Conservation (phyloP, 2,113 vertebrate genomes). For the Fulmarus glacialis region DNA sequence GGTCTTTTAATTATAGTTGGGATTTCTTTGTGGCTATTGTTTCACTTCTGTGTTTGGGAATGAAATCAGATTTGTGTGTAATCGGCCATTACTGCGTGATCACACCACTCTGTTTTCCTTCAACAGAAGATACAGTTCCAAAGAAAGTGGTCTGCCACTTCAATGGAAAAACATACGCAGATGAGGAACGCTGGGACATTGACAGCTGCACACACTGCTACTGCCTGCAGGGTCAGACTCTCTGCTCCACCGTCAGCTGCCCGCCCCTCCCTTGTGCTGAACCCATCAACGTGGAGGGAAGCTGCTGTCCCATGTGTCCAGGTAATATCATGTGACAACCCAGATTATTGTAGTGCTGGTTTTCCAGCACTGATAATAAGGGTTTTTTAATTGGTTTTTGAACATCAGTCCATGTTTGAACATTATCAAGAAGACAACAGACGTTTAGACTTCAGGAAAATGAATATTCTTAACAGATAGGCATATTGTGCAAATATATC, state of each 20-base stretch:
- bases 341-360: not conserved
- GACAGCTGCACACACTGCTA: slow-evolving; percentile 94
- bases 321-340: slow-evolving; percentile 60
- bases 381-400: not conserved
- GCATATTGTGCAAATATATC: not conserved
- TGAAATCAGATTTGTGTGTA: not conserved
- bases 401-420: not conserved
- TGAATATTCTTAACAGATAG: not conserved
- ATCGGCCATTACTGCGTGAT: not conserved
- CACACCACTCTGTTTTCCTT: not conserved
- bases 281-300: slow-evolving; percentile 85
- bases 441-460: not conserved
- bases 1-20: not conserved
- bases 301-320: slow-evolving; percentile 90
- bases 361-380: not conserved
- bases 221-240: slow-evolving; percentile 91
- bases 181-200: slow-evolving; percentile 91
- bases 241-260: slow-evolving; percentile 91
- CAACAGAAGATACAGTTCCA: slow-evolving; percentile 81
- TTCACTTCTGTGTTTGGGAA: not conserved
- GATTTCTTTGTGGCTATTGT: not conserved
- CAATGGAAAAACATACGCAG: slow-evolving; percentile 84
- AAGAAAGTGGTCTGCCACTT: slow-evolving; percentile 88
- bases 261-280: slow-evolving; percentile 84
- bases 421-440: not conserved